Base-by-base conservation (phyloP, 2,888 invertebrate species). In the Neoitamus cyanurus region DNA sequence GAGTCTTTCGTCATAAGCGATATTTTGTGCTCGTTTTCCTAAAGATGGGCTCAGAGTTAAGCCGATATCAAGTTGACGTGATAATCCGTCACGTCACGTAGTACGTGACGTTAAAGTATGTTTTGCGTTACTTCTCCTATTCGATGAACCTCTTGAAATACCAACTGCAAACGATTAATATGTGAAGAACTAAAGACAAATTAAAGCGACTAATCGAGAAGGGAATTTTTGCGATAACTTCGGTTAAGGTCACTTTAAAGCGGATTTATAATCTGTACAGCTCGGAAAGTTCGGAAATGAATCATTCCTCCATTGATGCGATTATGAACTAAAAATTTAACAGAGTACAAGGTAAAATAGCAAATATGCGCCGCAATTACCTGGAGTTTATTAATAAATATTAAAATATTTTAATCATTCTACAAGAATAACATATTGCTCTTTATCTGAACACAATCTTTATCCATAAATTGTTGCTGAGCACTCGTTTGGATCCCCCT, bases 61-160 rank as follows among this genome's bases (percentile, higher is more conserved):
- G 82, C 69, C 69, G 25, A 37, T n/a, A 25, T 82, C 37, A 7
- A 69, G 36, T 36, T 82, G 68, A 69, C 80, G 69, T 82, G 82
- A 69, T 82, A 37, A 69, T 75, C 48, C 83, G 73, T 83, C 83
- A 83, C 58, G 58, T 83, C 83, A 83, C 83, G 83, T 83, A 83
- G n/a, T 83, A 28, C 73, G 83, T 83, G 83, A 83, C 70, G 70
- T 42, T 83, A 72, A 69, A 72, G 42, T 72, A 72, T 83, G 83
- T 46, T 36, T 58, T 20, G 20, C 20, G 58, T 58, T 58, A 58
- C 20, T 58, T 58, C 11, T 46, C 2, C 58, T 15, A 58, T 58
- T 25, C 58, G 58, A 58, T 7, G 58, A 58, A 20, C 58, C 58
- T 58, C 20, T 58, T 58, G 20, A 58, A 58, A 58, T 58, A 58